phyloP scores from a whole-genome alignment of 2,888 invertebrate genomes.

The Scaptomyza reducta region DNA sequence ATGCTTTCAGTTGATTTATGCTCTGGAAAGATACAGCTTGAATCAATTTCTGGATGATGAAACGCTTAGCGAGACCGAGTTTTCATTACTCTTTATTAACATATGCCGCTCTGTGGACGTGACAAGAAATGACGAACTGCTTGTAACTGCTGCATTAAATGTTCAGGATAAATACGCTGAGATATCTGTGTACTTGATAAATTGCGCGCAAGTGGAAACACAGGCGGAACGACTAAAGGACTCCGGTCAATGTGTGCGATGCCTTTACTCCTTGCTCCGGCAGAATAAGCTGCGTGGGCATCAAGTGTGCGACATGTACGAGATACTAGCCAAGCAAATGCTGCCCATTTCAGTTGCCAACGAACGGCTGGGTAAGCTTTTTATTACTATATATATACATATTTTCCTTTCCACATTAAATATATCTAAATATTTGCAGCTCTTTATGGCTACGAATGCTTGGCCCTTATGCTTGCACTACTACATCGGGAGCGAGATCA shows the following conservation, averaged over 20 bases:
- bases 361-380: conserved; percentile 33
- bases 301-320: conserved; percentile 41
- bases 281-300: conserved; percentile 33
- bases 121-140: conserved; percentile 44
- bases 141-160: conserved; percentile 13
- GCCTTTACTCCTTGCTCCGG: conserved; percentile 39
- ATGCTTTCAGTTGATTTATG: conserved; percentile 41
- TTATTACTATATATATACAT: not conserved
- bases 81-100: conserved; percentile 37
- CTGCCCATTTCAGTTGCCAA: conserved; percentile 15
- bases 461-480: conserved; percentile 52
- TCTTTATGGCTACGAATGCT: conserved; percentile 53
- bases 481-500: conserved; percentile 18
- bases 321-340: conserved; percentile 32
- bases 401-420: too few relatives aligned
- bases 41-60: conserved; percentile 47
- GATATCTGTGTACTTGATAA: conserved; percentile 14
- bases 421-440: conserved; percentile 14
- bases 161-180: conserved; percentile 30
- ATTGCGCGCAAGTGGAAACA: not conserved
- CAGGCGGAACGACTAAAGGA: conserved; percentile 19
- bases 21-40: conserved; percentile 42
- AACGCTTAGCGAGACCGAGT: conserved; percentile 42
- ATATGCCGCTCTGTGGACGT: conserved; percentile 43
- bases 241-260: conserved; percentile 31